Evolutionary conservation across 2,888 invertebrate species (phyloP).

Genomic region (Agrotis puta): DNA sequence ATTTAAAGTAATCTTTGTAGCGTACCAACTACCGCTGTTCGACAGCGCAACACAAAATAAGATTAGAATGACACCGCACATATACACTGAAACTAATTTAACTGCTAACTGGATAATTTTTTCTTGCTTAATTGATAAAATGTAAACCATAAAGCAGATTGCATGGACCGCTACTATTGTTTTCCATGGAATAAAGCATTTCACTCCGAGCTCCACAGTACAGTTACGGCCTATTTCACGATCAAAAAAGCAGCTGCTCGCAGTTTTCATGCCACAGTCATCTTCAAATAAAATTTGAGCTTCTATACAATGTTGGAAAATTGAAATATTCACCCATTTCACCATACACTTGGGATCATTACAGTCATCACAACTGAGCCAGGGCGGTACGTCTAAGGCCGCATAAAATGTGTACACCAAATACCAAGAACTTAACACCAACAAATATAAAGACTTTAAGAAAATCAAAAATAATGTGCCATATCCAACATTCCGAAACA

Average conservation of each 20-base stretch:
- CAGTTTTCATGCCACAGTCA: slow-evolving; percentile 85
- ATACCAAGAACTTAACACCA: slow-evolving; percentile 82
- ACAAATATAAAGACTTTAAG: slow-evolving; percentile 77
- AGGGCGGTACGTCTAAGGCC: slow-evolving; percentile 81
- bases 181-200: slow-evolving; percentile 79
- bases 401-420: slow-evolving; percentile 81
- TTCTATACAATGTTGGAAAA: slow-evolving; percentile 86
- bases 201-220: slow-evolving; percentile 62
- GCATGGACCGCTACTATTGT: slow-evolving; percentile 67
- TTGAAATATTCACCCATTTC: slow-evolving; percentile 81
- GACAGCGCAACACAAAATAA: slow-evolving; percentile 81
- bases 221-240: slow-evolving; percentile 80
- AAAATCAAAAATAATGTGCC: slow-evolving; percentile 77
- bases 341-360: slow-evolving; percentile 82
- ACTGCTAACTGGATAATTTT: slow-evolving; percentile 74
- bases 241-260: slow-evolving; percentile 82
- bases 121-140: slow-evolving; percentile 79
- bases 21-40: slow-evolving; percentile 82
- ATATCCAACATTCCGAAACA: slow-evolving; percentile 81
- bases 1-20: slow-evolving; percentile 38
- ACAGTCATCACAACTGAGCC: slow-evolving; percentile 81
- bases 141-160: slow-evolving; percentile 73
- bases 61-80: slow-evolving; percentile 72
- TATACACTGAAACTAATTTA: slow-evolving; percentile 73
- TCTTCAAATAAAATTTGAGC: slow-evolving; percentile 77